Conservation (phyloP, 2,797 vertebrate genomes). For the Podargus strigoides region DNA sequence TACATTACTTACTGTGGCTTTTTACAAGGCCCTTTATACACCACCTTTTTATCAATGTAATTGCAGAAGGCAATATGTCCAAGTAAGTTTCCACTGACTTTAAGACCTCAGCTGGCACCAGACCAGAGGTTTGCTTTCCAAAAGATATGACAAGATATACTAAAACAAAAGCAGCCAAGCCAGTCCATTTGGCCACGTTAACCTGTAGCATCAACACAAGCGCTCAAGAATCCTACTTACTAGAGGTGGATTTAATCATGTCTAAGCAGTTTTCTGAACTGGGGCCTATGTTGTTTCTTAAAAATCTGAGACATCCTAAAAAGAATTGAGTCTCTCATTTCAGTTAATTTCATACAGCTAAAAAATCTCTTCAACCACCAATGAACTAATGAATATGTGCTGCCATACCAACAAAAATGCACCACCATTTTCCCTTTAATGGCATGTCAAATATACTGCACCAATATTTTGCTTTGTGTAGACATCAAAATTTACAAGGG, state of each 20-base stretch:
- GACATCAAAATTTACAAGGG: slow-evolving; percentile 36
- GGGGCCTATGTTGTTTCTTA: neutral
- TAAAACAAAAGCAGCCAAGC: neutral
- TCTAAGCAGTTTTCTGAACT: neutral
- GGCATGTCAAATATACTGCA: slow-evolving; percentile 17
- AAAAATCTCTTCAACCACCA: neutral
- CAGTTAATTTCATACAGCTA: neutral
- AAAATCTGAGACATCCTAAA: slow-evolving; percentile 3
- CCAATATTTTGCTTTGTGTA: slow-evolving; percentile 56
- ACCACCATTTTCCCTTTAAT: slow-evolving; percentile 26
- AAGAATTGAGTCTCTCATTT: neutral
- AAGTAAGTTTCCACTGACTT: neutral
- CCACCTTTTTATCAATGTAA: neutral
- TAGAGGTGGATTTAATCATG: neutral
- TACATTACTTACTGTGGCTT: neutral
- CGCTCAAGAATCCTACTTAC: neutral
- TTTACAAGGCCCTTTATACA: neutral
- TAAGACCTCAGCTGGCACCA: neutral
- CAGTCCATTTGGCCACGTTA: neutral
- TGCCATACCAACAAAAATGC: slow-evolving; percentile 7
- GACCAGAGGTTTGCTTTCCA: neutral
- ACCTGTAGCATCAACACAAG: neutral
- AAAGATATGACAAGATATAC: neutral
- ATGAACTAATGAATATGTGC: slow-evolving; percentile 4
- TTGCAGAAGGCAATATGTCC: neutral